These are phyloP conservation scores for Paramormyrops hopkinsi DNA, from an alignment of 2,797 vertebrate species.

Conservation along the genomic window DNA sequence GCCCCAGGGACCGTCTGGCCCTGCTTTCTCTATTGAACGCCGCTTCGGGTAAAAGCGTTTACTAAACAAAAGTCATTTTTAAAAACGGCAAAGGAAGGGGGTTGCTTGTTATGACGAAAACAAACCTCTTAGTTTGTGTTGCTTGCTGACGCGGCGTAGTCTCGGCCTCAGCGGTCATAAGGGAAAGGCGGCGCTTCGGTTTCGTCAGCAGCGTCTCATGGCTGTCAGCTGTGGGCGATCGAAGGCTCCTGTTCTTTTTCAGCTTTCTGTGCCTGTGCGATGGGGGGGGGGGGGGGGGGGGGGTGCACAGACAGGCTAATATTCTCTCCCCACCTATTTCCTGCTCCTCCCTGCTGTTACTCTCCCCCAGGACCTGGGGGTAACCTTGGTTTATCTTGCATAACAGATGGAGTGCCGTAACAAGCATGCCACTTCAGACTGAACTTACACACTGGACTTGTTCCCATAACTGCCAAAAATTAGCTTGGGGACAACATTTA, in stretches of 20 bases:
- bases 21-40: neutral
- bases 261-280: neutral
- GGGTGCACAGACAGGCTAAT: neutral
- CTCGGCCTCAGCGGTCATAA: neutral
- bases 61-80: neutral
- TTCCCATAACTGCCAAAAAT: neutral
- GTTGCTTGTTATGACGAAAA: neutral
- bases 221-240: neutral
- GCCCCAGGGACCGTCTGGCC: neutral
- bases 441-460: neutral
- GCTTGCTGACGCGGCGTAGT: neutral
- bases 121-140: neutral
- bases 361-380: neutral
- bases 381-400: slow-evolving; percentile 7
- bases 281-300: too few relatives aligned
- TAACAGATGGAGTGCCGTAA: neutral
- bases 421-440: neutral
- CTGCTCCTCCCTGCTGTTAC: neutral
- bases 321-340: neutral
- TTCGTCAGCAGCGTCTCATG: neutral
- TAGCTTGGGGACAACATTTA: neutral
- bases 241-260: neutral
- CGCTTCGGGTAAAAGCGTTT: neutral
- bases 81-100: neutral
- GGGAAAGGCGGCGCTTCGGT: neutral